phyloP scores from a whole-genome alignment of 2,113 vertebrate genomes.

The Sinocyclocheilus anshuiensis region DNA sequence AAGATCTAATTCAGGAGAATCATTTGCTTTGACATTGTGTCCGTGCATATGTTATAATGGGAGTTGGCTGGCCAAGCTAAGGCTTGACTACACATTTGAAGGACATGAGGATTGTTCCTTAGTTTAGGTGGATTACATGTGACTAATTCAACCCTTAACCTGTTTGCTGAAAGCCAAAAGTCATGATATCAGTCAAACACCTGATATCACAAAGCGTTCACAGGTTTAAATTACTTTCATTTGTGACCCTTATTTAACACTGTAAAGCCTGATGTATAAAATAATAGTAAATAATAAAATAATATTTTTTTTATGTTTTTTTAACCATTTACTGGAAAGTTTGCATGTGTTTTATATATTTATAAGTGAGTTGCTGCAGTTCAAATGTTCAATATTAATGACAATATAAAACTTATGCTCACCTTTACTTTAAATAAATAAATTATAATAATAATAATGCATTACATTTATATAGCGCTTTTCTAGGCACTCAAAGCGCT shows the following conservation, averaged over 20 bases:
- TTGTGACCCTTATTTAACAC: not conserved
- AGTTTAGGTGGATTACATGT: conserved; percentile 26
- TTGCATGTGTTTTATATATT: too few species aligned
- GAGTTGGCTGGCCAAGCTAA: conserved; percentile 42
- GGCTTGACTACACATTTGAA: conserved; percentile 18
- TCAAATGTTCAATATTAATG: too few species aligned
- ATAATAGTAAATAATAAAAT: too few species aligned
- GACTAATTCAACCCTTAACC: conserved; percentile 6
- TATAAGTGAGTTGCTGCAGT: too few species aligned
- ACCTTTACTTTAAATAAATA: too few species aligned
- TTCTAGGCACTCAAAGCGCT: too few species aligned
- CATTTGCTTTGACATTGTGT: conserved; percentile 17
- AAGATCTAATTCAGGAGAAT: conserved; percentile 3
- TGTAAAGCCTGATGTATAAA: too few species aligned
- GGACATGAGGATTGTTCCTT: conserved; percentile 35
- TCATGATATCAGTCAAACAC: not conserved
- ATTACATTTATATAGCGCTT: too few species aligned
- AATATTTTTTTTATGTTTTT: too few species aligned
- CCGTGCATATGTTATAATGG: conserved; percentile 1
- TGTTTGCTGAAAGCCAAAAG: not conserved
- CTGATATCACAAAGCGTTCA: not conserved
- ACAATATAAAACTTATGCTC: too few species aligned
- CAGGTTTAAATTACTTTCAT: not conserved
- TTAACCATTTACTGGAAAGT: too few species aligned
- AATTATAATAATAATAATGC: too few species aligned